Evolutionary conservation across 2,113 vertebrate genomes (phyloP).

Genomic region (Apistogramma diplotaenia): DNA sequence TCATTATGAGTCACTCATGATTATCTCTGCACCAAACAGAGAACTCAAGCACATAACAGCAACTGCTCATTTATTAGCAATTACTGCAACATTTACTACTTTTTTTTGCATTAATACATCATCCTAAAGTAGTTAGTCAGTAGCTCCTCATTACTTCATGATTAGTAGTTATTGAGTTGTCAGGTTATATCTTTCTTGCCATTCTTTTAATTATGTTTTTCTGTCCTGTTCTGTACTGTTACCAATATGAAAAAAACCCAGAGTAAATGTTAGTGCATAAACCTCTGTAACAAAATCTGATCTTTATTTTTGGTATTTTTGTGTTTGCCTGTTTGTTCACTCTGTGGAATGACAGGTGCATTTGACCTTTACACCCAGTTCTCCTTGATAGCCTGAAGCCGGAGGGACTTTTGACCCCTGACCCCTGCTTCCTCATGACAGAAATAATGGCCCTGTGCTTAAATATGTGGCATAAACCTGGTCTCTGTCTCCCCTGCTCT

Average conservation of each 20-base stretch:
- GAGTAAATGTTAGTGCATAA: background rate
- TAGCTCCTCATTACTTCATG: background rate
- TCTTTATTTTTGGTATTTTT: background rate
- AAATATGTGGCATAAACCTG: background rate
- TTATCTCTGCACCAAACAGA: no score
- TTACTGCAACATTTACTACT: background rate
- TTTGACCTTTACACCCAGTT: slow-evolving; percentile 4
- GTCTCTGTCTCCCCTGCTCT: no score
- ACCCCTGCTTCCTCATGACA: background rate
- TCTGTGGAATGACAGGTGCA: slow-evolving; percentile 25
- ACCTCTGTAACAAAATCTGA: background rate
- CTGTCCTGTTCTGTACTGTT: background rate
- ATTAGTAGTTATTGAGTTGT: no score
- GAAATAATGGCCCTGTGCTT: background rate
- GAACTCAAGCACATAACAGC: background rate
- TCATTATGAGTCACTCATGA: background rate
- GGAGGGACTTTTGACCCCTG: background rate
- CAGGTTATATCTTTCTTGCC: background rate
- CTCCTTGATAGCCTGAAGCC: background rate
- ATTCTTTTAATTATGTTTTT: background rate
- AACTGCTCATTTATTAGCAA: background rate
- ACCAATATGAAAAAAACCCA: background rate
- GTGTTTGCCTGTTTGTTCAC: background rate
- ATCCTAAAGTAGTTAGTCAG: background rate
- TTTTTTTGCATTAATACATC: background rate